A percentile compares a stretch with the other conserved stretches of the same genome.
Conservation (phyloP, 2,113 vertebrate species). For the Donacobius atricapilla region DNA sequence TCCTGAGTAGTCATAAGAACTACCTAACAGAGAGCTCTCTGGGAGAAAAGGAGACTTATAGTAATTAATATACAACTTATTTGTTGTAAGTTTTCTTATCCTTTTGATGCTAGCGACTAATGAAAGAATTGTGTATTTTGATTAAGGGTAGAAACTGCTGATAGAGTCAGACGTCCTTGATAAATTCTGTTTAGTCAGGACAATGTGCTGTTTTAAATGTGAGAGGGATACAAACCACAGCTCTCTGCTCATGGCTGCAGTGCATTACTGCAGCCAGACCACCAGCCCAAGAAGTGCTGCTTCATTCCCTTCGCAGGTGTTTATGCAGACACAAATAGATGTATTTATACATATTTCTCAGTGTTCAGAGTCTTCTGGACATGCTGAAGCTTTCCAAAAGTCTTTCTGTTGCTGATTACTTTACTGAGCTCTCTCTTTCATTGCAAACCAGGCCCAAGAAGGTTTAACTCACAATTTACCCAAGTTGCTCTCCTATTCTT, state of each 20-base stretch:
- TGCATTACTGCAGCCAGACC: neutral
- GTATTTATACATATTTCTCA: neutral
- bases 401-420: neutral
- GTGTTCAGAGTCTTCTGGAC: neutral
- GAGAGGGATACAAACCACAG: neutral
- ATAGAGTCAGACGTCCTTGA: neutral
- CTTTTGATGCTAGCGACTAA: neutral
- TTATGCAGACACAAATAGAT: neutral
- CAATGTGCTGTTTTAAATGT: neutral
- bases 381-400: neutral
- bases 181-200: neutral
- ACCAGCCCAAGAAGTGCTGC: neutral
- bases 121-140: neutral
- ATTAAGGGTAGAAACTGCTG: neutral
- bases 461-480: neutral
- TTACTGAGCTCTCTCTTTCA: neutral
- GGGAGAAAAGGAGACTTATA: neutral
- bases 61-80: no score
- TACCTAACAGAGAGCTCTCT: neutral
- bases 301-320: neutral
- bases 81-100: neutral
- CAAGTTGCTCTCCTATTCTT: neutral
- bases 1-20: neutral
- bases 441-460: neutral
- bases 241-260: neutral